Conservation (phyloP, 2,888 invertebrate species). For the Chrysolina americana region DNA sequence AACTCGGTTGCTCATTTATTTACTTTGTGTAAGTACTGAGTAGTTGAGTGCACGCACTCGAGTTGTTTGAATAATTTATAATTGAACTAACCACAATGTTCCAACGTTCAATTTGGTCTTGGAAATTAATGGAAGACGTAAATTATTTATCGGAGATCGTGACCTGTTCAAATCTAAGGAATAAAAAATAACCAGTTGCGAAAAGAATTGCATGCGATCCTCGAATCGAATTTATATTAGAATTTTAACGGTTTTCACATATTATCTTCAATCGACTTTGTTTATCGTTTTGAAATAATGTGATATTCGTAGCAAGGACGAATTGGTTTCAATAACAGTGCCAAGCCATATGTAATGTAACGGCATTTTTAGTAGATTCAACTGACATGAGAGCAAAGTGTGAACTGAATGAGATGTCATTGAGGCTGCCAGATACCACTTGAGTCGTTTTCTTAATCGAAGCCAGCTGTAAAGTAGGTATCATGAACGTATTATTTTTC, state of each 20-base stretch:
- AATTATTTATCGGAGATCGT: conserved; percentile 18
- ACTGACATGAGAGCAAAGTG: too few species aligned
- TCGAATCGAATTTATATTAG: neutral
- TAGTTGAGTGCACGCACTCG: conserved; percentile 10
- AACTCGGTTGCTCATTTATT: conserved; percentile 4
- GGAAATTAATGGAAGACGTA: conserved; percentile 8
- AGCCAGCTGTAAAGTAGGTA: too few species aligned
- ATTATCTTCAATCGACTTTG: neutral
- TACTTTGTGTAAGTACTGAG: conserved; percentile 12
- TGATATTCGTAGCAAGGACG: neutral
- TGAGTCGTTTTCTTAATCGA: too few species aligned
- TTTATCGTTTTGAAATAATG: neutral
- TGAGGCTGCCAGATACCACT: too few species aligned
- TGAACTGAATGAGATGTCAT: too few species aligned
- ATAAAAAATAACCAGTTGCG: conserved; percentile 11
- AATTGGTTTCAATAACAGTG: neutral
- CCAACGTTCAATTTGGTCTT: conserved; percentile 15
- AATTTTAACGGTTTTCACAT: conserved; percentile 5
- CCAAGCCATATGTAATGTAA: neutral
- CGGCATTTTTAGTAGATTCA: too few species aligned
- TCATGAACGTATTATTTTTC: too few species aligned
- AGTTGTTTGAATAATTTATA: conserved; percentile 15
- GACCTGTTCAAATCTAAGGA: conserved; percentile 9
- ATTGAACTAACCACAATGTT: conserved; percentile 16
- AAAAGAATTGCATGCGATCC: conserved; percentile 7